These are phyloP conservation scores for Caenorhabditis becei DNA, from an alignment of 2,888 invertebrate species.

Conservation along the genomic window DNA sequence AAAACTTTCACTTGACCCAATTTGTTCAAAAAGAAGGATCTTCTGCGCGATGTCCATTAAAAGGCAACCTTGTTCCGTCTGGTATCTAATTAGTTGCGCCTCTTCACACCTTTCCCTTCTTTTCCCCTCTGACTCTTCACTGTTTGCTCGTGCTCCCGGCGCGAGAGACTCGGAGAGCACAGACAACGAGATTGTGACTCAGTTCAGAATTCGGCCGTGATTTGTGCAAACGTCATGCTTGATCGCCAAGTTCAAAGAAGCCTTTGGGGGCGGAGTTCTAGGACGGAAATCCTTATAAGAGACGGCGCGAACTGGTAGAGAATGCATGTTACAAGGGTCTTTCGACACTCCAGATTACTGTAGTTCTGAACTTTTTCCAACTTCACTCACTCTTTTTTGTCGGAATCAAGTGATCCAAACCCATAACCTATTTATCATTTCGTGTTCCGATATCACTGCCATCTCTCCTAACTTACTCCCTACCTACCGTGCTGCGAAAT, in stretches of 20 bases:
- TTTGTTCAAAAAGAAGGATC: slow-evolving; percentile 48
- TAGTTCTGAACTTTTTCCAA: too few relatives aligned
- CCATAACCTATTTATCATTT: slow-evolving; percentile 30
- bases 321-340: neutral
- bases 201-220: slow-evolving; percentile 46
- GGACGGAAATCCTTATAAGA: slow-evolving; percentile 5
- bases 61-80: slow-evolving; percentile 20
- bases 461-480: slow-evolving; percentile 24
- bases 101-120: slow-evolving; percentile 20
- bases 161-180: slow-evolving; percentile 27
- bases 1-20: slow-evolving; percentile 59
- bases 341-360: neutral
- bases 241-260: slow-evolving; percentile 33
- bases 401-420: slow-evolving; percentile 1
- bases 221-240: slow-evolving; percentile 56
- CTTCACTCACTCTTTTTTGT: neutral
- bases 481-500: slow-evolving; percentile 6
- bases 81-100: slow-evolving; percentile 17
- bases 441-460: slow-evolving; percentile 2
- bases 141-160: slow-evolving; percentile 42
- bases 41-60: slow-evolving; percentile 16
- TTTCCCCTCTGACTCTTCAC: slow-evolving; percentile 23
- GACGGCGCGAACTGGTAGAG: neutral
- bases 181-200: slow-evolving; percentile 44
- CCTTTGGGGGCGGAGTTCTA: slow-evolving; percentile 9